Base-by-base conservation (phyloP, 2,888 invertebrate species). In the Temnothorax ravouxi region DNA sequence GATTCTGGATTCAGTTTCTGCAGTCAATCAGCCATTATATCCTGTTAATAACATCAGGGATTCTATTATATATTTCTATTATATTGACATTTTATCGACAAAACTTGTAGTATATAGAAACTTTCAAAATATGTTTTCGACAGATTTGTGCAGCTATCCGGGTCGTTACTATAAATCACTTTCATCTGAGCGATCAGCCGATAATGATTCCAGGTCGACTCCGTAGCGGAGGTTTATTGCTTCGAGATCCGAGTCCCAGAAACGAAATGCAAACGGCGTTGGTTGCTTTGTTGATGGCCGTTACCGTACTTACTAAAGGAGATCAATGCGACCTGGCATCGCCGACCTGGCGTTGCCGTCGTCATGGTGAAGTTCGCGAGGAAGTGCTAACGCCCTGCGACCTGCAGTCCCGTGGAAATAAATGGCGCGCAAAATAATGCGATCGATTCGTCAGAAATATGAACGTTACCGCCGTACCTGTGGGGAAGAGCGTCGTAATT, bases 241-340 rank as follows among this genome's bases (percentile, higher is more conserved):
- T 0, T 0, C 29, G 29, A 61, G 15, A 66, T 52, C 15, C 25
- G 18, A 13, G 6, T 50, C 6, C 4, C 13, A 47, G 13, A 13
- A n/a, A 9, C n/a, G 6, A 18, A 9, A 69, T 52, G 34, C 13
- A 13, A 62, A 56, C 41, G 41, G 29, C 34, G 11, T 13, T 25
- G 69, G 11, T 25, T 18, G n/a, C 79, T 47, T 79, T 2, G 77
- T 79, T 2, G 77, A 11, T 18, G 25, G 18, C 6, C 41, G 25
- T 61, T 66, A 56, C 21, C 38, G 18, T 66, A 38, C 18, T 3
- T 56, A 38, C 9, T 18, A 21, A 18, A 34, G 61, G 67, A 85
- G 83, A 90, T 90, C 90, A 84, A 90, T 90, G 88, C 82, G 83
- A 67, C 84, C 82, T 83, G 87, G 62, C 38, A 34, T 61, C n/a